Percentiles rank a stretch among this genome's conserved stretches.
Evolutionary conservation across 2,797 vertebrate species (phyloP).

Genomic region (Tympanoctomys barrerae): DNA sequence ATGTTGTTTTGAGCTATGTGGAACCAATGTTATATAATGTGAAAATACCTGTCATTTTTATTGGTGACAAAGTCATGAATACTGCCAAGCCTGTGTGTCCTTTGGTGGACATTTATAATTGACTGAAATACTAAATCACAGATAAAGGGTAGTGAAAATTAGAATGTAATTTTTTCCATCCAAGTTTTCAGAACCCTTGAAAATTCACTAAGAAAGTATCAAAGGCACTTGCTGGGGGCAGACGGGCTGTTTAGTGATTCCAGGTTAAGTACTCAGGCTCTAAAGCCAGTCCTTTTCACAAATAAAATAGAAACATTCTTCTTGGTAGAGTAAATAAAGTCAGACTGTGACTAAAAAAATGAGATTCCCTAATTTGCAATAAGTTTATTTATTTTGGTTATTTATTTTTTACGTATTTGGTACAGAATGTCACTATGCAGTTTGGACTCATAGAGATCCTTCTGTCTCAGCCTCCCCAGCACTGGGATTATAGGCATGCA

Average conservation of each 20-base stretch:
- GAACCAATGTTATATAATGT: background rate
- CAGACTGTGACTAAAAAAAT: background rate
- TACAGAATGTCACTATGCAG: too few species aligned
- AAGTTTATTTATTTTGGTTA: background rate
- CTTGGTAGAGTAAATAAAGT: conserved; percentile 31
- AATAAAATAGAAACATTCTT: background rate
- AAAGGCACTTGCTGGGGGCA: background rate
- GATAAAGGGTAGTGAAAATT: background rate
- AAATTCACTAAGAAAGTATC: background rate
- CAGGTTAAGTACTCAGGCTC: background rate
- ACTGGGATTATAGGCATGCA: too few species aligned
- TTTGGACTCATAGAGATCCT: too few species aligned
- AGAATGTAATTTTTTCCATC: conserved; percentile 1
- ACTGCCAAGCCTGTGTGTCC: background rate
- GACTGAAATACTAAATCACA: conserved; percentile 18
- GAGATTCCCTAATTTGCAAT: background rate
- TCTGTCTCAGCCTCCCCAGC: too few species aligned
- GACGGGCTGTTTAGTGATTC: background rate
- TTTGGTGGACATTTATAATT: background rate
- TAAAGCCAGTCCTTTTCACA: background rate
- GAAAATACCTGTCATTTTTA: conserved; percentile 60
- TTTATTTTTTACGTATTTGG: too few species aligned
- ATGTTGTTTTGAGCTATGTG: conserved; percentile 49
- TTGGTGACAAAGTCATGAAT: conserved; percentile 32
- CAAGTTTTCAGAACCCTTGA: conserved; percentile 13